Evolutionary conservation across 92 coral and sea anemone species (phyloP).

Genomic region (Epizoanthus illoricatus): DNA sequence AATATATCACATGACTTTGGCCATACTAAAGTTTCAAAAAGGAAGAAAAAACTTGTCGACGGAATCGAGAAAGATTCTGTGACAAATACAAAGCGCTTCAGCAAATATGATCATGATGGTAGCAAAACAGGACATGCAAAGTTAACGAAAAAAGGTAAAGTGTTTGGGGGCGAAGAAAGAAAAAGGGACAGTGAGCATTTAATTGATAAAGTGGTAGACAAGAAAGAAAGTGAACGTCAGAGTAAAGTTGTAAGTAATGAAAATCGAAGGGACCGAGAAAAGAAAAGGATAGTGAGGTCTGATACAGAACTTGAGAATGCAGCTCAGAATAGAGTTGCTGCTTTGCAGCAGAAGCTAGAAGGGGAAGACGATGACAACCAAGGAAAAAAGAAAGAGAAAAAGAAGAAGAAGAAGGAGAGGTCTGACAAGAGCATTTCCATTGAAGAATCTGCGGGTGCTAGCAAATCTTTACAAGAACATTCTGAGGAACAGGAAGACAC

Average conservation of each 20-base stretch:
- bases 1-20: background rate
- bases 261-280: background rate
- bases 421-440: background rate
- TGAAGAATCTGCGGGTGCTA: background rate
- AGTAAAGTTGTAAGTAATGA: background rate
- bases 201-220: background rate
- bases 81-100: background rate
- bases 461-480: background rate
- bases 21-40: background rate
- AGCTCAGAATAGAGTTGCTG: conserved; percentile 11
- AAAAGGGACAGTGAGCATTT: background rate
- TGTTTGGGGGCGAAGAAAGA: background rate
- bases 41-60: background rate
- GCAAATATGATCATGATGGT: background rate
- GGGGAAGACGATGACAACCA: background rate
- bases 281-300: background rate
- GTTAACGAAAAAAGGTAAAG: background rate
- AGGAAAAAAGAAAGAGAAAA: conserved; percentile 18
- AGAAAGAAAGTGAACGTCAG: background rate
- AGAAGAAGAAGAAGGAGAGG: background rate
- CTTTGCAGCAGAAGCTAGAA: background rate
- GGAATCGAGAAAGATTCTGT: background rate
- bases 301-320: conserved; percentile 15
- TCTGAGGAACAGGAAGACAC: conserved; percentile 2
- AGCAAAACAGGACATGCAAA: conserved; percentile 2